Base-by-base conservation (phyloP, 1,140 invertebrate genomes). In the Drosophila kohkoa region DNA sequence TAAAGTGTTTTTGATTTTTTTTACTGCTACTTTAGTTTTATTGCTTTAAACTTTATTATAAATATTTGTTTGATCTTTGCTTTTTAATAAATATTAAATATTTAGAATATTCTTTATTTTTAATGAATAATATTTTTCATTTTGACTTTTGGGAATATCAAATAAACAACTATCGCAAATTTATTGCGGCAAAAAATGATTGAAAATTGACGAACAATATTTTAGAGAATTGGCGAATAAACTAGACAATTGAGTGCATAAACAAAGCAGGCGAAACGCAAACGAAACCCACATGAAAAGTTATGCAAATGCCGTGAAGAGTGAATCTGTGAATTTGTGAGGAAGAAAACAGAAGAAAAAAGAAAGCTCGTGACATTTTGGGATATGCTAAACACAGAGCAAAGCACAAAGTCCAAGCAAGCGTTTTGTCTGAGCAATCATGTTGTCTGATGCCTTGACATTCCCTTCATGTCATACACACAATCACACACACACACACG, bases 361-460 rank as follows among this genome's bases (percentile, higher is more conserved):
- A 11, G 49, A 11, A 11, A 30, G 20, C 11, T 51, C 10, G 20
- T 25, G 20, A n/a, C 49, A 51, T 28, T 25, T 49, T 38, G 49
- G 49, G 25, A 5, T 30, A 51, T 51, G 25, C 11, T 6, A 15
- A 54, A 15, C 51, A 54, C 51, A 54, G 51, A 32, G 5, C 25
- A 54, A 59, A 59, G 43, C 35, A 62, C 59, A 35, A 28, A 32
- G 15, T 66, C 51, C 28, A 15, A 52, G 43, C 45, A 20, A 52
- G 43, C 45, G 28, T 15, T 32, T 48, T 48, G 38, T 58, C 69
- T 43, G 54, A 65, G 52, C 63, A 69, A 58, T 70, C 67, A 64
- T 55, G 54, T 82, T 82, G 66, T 79, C 79, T 76, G 82, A 79
- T 79, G 75, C 75, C 68, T 75, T 78, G 82, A 86, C 81, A 86